Percentiles rank a stretch among this genome's conserved stretches.
These are phyloP conservation scores for Puma concolor DNA, from an alignment of 2,113 vertebrate genomes.

Conservation along the genomic window DNA sequence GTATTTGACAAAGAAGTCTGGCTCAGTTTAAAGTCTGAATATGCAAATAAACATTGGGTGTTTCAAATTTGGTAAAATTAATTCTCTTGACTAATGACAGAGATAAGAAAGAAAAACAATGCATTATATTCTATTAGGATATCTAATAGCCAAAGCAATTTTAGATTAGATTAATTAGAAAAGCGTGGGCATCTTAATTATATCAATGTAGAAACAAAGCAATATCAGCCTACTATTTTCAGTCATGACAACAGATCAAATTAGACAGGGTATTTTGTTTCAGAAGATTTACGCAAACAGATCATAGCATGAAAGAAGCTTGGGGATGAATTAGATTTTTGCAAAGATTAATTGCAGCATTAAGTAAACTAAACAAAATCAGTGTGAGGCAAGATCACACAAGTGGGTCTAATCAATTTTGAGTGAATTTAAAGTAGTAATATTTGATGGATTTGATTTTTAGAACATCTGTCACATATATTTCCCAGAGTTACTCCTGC, in stretches of 20 bases:
- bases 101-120: conserved; percentile 75
- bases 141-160: conserved; percentile 71
- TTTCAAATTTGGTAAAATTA: conserved; percentile 71
- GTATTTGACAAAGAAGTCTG: conserved; percentile 39
- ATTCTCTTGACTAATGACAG: conserved; percentile 71
- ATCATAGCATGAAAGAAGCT: conserved; percentile 67
- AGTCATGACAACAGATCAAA: conserved; percentile 75
- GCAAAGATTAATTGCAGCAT: conserved; percentile 80
- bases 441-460: conserved; percentile 79
- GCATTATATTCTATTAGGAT: conserved; percentile 72
- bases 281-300: conserved; percentile 70
- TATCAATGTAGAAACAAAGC: conserved; percentile 62
- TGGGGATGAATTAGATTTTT: conserved; percentile 77
- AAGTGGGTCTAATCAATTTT: conserved; percentile 80
- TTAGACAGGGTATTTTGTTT: conserved; percentile 75
- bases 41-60: conserved; percentile 57
- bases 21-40: conserved; percentile 44
- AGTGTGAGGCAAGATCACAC: conserved; percentile 70
- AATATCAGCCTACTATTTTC: conserved; percentile 70
- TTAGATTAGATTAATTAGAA: conserved; percentile 83
- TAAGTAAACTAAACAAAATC: conserved; percentile 83
- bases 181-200: conserved; percentile 69
- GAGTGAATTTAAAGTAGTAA: conserved; percentile 81
- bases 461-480: conserved; percentile 79
- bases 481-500: conserved; percentile 14